phyloP scores from a whole-genome alignment of 2,888 invertebrate species.

The Rhagonycha lutea region DNA sequence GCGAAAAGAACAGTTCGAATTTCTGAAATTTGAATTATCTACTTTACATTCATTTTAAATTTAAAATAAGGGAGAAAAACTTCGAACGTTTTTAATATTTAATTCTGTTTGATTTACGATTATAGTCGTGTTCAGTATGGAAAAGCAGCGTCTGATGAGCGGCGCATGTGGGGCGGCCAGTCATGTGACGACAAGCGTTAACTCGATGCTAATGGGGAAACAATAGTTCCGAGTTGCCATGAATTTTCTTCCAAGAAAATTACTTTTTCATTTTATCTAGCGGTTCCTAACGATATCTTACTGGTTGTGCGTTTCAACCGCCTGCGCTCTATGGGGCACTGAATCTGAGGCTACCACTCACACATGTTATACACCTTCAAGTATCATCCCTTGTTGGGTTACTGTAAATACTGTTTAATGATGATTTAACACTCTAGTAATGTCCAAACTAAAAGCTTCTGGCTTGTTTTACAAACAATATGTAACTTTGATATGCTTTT shows the following conservation, averaged over 20 bases:
- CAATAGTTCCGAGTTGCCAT: constrained; percentile 53
- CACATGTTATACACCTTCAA: constrained; percentile 35
- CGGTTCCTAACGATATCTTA: constrained; percentile 34
- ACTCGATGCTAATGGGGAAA: constrained; percentile 55
- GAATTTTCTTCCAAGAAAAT: constrained; percentile 56
- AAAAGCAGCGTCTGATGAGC: constrained; percentile 36
- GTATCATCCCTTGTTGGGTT: constrained; percentile 29
- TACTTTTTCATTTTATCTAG: constrained; percentile 56
- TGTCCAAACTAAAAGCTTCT: neutral
- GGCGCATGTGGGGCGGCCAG: constrained; percentile 37
- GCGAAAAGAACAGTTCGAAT: constrained; percentile 55
- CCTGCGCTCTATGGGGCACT: constrained; percentile 23
- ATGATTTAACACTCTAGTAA: constrained; percentile 30
- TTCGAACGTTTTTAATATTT: constrained; percentile 58
- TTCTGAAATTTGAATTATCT: constrained; percentile 58
- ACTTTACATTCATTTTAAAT: constrained; percentile 59
- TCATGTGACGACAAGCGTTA: constrained; percentile 53
- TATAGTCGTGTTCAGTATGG: constrained; percentile 50
- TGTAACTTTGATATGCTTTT: neutral
- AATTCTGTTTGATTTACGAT: constrained; percentile 58
- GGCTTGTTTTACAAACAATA: neutral
- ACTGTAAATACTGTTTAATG: constrained; percentile 35
- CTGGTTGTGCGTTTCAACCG: constrained; percentile 30
- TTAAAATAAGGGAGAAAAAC: constrained; percentile 54
- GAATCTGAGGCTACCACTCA: constrained; percentile 30